A percentile compares a stretch with the other conserved stretches of the same genome.
Evolutionary conservation across 2,113 vertebrate species (phyloP).

Genomic region (Chlorocebus sabaeus): DNA sequence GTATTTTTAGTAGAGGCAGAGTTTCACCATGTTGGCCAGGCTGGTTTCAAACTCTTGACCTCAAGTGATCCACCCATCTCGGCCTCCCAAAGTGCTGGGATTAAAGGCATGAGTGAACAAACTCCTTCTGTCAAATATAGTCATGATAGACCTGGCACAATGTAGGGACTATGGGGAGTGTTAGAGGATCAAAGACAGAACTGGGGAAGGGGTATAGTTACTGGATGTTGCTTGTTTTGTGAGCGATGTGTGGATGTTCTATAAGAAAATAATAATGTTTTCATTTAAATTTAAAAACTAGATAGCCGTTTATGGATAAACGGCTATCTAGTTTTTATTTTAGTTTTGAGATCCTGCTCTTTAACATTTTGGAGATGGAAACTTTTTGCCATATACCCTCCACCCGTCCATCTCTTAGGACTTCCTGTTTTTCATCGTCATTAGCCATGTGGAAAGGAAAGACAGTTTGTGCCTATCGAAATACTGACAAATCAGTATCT

Average conservation of each 20-base stretch:
- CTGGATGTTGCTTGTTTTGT: neutral
- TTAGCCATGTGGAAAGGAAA: constrained; percentile 25
- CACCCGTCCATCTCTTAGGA: neutral
- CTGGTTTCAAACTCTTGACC: too few species aligned
- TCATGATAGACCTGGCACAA: neutral
- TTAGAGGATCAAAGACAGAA: neutral
- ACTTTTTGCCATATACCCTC: neutral
- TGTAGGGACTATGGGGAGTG: neutral
- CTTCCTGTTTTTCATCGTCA: constrained; percentile 6
- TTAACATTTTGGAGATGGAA: neutral
- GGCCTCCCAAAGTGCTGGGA: too few species aligned
- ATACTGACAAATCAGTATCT: neutral
- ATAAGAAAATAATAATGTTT: neutral
- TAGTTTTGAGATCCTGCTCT: neutral
- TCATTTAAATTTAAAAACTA: constrained; percentile 31
- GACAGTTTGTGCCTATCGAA: neutral
- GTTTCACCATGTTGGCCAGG: too few species aligned
- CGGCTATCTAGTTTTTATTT: neutral
- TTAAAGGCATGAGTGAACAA: neutral
- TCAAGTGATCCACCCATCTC: too few species aligned
- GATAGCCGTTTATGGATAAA: neutral
- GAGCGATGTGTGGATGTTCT: neutral
- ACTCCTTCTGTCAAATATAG: neutral
- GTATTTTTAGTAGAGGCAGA: too few species aligned
- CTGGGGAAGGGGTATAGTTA: neutral